These are phyloP conservation scores for Endomychus coccineus DNA, from an alignment of 2,888 invertebrate species.

Conservation along the genomic window DNA sequence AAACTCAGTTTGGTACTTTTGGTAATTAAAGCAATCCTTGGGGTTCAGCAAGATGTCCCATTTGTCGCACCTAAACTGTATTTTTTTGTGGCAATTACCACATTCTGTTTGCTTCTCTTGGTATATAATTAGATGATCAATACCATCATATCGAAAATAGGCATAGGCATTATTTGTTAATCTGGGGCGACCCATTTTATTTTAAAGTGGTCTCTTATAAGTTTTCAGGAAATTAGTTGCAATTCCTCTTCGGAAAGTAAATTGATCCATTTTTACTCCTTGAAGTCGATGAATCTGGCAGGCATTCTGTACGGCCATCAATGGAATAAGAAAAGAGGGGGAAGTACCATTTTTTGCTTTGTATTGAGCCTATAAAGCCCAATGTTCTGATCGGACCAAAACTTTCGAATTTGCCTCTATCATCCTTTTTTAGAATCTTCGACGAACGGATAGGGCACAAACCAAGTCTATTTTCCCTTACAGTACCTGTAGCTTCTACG, in stretches of 20 bases:
- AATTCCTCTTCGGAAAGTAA: slow-evolving; percentile 17
- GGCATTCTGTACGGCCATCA: not conserved
- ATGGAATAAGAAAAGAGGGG: not conserved
- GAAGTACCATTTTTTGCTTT: slow-evolving; percentile 6
- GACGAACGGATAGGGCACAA: slow-evolving; percentile 8
- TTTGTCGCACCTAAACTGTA: too few relatives aligned
- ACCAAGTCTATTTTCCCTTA: slow-evolving; percentile 17
- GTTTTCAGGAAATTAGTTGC: too few relatives aligned
- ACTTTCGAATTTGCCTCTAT: slow-evolving; percentile 11
- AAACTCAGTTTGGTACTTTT: too few relatives aligned
- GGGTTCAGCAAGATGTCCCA: too few relatives aligned
- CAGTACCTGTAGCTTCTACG: slow-evolving; percentile 17
- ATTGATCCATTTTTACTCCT: slow-evolving; percentile 17
- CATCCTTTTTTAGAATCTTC: slow-evolving; percentile 10
- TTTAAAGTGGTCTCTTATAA: too few relatives aligned
- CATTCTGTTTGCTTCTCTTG: too few relatives aligned
- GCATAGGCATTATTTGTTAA: too few relatives aligned
- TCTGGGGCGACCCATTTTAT: too few relatives aligned
- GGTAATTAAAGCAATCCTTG: too few relatives aligned
- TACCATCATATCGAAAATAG: too few relatives aligned
- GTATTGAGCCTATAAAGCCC: slow-evolving; percentile 10
- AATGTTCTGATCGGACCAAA: slow-evolving; percentile 3
- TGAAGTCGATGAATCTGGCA: slow-evolving; percentile 11
- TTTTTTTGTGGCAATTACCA: too few relatives aligned
- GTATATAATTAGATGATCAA: too few relatives aligned